Base-by-base conservation (phyloP, 1,140 invertebrate genomes). In the Lamellibrachia luymesi region DNA sequence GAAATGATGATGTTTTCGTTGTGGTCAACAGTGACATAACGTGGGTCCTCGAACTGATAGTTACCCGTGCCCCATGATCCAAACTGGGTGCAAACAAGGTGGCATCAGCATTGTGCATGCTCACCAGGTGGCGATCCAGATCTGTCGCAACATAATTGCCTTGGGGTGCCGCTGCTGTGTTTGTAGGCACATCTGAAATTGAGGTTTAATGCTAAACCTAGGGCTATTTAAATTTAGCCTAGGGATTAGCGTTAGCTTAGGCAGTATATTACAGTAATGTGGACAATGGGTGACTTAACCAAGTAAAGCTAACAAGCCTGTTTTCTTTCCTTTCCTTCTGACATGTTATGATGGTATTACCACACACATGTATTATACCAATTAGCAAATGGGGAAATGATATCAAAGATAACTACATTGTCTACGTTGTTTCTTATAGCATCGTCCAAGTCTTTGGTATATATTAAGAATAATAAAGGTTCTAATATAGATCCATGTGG, bases 121-220 rank as follows among this genome's bases (percentile, higher is more conserved):
- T 93, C n/a, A 93, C 92, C 7, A 10, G n/a, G 89, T 93, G 51
- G 2, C 52, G 51, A 13, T 93, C 89, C 10, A 90, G 2, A 38
- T 93, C 80, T 8, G 92, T 93, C 13, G 89, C 92, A 49, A 93
- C 51, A 10, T 51, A 64, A 7, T 93, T 80, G 13, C 92, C 89
- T 25, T 93, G 56, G 17, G 52, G 38, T 17, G 51, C 10, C 27
- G 38, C 51, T 17, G 92, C 92, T 2, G 89, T 27, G 93, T 93
- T 27, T 95, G 95, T 49, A 94, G 94, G 91, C 95, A 38, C 38
- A n/a, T n/a, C n/a, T n/a, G n/a, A n/a, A n/a, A n/a, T n/a, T n/a
- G n/a, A n/a, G n/a, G n/a, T n/a, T n/a, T n/a, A n/a, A n/a, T n/a
- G n/a, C n/a, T n/a, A n/a, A n/a, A n/a, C n/a, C n/a, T n/a, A n/a